Base-by-base conservation (phyloP, 2,888 invertebrate genomes). In the Temnothorax rugatulus region DNA sequence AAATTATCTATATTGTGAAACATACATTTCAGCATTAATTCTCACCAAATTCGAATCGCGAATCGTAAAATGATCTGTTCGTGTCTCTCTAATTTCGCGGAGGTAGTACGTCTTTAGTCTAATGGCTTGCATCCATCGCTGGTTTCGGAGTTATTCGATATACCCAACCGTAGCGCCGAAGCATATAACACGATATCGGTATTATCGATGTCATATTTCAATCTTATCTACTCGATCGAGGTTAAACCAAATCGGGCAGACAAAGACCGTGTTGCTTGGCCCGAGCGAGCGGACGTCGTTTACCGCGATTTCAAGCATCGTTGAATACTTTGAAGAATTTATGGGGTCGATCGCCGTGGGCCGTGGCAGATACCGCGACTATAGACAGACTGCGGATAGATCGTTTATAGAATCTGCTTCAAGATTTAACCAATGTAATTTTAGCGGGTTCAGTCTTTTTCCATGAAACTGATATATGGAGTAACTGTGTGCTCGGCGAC, bases 131-230 rank as follows among this genome's bases (percentile, higher is more conserved):
- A n/a, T 81, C 25, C 15, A 79, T 34, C 59, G 59, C 21, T 18
- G 21, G 57, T 59, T 71, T 71, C 41, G 34, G 18, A 47, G 34
- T 71, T 59, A 50, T 47, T 59, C 18, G 73, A 81, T 71, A 81
- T 21, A 81, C 13, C 15, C 21, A 44, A 47, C 50, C 64, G 63
- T 38, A 52, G 76, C 64, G 71, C 18, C 34, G 57, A 76, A 38
- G 18, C 64, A 25, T 66, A 59, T 76, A 63, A 66, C 59, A 59
- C 34, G 81, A 66, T 81, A 84, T 84, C 59, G 50, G 57, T 52
- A 71, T 81, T 84, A 84, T 73, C 66, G 59, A 64, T 66, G 57
- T 71, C 81, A 64, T 66, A 71, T 81, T 81, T 84, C 84, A 71
- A 81, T 71, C 84, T 84, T 81, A 81, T 81, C 81, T 73, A 50